Evolutionary conservation across 2,113 vertebrate genomes (phyloP).

Genomic region (Apus apus): DNA sequence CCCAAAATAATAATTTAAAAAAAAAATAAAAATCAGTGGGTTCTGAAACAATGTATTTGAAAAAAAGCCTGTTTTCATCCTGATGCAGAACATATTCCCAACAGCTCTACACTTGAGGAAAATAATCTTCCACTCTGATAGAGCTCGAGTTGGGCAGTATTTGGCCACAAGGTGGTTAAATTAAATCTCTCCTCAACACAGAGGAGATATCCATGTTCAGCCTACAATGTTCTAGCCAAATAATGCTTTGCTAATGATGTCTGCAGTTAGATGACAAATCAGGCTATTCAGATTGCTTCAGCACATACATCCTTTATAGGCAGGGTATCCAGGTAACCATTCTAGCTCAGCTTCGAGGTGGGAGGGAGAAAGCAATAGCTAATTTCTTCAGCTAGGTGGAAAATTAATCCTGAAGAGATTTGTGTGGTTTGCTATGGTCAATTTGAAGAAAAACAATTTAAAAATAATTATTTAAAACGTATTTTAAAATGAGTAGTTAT

Average conservation of each 20-base stretch:
- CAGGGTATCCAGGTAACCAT: conserved; percentile 57
- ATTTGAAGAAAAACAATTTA: background rate
- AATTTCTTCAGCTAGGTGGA: conserved; percentile 38
- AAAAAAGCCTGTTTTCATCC: background rate
- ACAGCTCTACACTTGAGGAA: background rate
- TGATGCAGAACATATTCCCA: background rate
- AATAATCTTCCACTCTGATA: background rate
- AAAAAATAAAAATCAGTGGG: background rate
- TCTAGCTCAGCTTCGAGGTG: background rate
- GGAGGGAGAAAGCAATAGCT: conserved; percentile 29
- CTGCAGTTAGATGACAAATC: conserved; percentile 57
- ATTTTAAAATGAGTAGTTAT: background rate
- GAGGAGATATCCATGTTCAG: conserved; percentile 15
- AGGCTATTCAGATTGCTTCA: conserved; percentile 11
- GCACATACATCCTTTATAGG: conserved; percentile 15
- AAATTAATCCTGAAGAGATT: conserved; percentile 47
- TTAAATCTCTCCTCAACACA: background rate
- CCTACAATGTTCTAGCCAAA: conserved; percentile 50
- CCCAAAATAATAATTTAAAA: background rate
- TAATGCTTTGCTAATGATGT: conserved; percentile 37
- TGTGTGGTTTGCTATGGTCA: conserved; percentile 12
- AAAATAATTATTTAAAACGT: background rate
- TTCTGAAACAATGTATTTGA: background rate
- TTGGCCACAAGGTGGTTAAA: conserved; percentile 43
- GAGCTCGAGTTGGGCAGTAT: too few species aligned